Percentiles rank a stretch among this genome's conserved stretches.
phyloP scores from a whole-genome alignment of 2,113 vertebrate species.

The Pyxicephalus adspersus region DNA sequence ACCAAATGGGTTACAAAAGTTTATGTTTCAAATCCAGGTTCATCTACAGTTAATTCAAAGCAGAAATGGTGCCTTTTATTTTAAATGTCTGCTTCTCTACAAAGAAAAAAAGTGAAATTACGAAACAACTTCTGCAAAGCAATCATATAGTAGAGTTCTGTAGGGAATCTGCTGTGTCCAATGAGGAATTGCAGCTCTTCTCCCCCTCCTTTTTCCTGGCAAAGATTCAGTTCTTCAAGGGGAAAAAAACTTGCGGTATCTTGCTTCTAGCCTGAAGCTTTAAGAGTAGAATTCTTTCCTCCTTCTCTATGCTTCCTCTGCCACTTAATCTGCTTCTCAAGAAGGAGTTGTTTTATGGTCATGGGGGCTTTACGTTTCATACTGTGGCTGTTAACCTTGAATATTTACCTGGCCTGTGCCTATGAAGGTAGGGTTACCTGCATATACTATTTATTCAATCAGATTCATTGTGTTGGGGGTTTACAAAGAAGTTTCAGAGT shows the following conservation, averaged over 20 bases:
- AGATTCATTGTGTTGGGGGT: background rate
- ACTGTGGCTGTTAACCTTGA: slow-evolving; percentile 36
- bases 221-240: slow-evolving; percentile 50
- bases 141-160: slow-evolving; percentile 15
- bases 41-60: background rate
- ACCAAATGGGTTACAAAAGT: slow-evolving; percentile 4
- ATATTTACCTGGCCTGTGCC: slow-evolving; percentile 34
- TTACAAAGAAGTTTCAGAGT: background rate
- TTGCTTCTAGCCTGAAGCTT: slow-evolving; percentile 55
- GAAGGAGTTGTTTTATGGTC: slow-evolving; percentile 22
- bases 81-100: slow-evolving; percentile 8
- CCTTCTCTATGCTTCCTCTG: slow-evolving; percentile 44
- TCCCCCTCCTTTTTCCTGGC: slow-evolving; percentile 57
- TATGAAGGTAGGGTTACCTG: slow-evolving; percentile 53
- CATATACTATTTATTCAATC: background rate
- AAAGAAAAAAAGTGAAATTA: slow-evolving; percentile 31
- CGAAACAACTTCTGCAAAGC: background rate
- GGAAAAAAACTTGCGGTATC: slow-evolving; percentile 55
- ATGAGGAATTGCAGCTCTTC: slow-evolving; percentile 50
- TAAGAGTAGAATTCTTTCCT: slow-evolving; percentile 54
- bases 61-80: slow-evolving; percentile 1
- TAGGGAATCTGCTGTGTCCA: slow-evolving; percentile 46
- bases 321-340: slow-evolving; percentile 37
- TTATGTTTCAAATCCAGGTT: slow-evolving; percentile 25
- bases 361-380: slow-evolving; percentile 29